Evolutionary conservation across 2,888 invertebrate genomes (phyloP), one percentile per base, ranked within the genome.

Genomic region (Seira sanloemensis): DNA sequence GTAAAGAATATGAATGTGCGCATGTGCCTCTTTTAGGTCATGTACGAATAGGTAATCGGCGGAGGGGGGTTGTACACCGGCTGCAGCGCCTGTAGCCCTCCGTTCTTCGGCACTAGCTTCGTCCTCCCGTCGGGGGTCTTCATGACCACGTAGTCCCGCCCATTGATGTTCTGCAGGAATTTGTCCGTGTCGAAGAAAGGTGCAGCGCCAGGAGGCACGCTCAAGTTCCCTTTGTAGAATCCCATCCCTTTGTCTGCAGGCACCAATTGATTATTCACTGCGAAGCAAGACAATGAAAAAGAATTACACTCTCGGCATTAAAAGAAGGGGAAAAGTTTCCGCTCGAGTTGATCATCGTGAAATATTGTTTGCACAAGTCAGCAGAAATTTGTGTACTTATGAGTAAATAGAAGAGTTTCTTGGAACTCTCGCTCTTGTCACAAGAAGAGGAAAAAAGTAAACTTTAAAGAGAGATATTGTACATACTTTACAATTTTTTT

Each of bases 111-210:
- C 5, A 89, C 89, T 9, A 89, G 88, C 24, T 87, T 84, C n/a
- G 89, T 89, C 46, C 88, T 78, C 27, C 89, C 89, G 68, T 89
- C 88, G 74, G 88, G 85, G 37, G 88, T 88, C 83, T 89, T 89
- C 89, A 89, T 89, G 46, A 89, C 89, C 18, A 89, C 88, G 62
- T 89, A 89, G 76, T 89, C 88, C 80, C 88, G 78, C n/a, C 89
- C 89, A 37, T 89, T 89, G 58, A 89, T 89, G 69, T 89, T 89
- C 73, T 89, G 89, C 7, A 89, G 77, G 85, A 89, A 89, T 76
- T 89, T 89, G 66, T 89, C 88, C 65, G 89, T 89, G 58, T 89
- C 89, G 71, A 89, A 89, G 87, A 89, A 89, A 1, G 89, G 87
- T 1, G 88, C 88, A 19, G 88, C 88, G 23, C 84, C 84, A 5